These are phyloP conservation scores for Falco columbarius DNA, from an alignment of 2,797 vertebrate genomes.

Conservation along the genomic window DNA sequence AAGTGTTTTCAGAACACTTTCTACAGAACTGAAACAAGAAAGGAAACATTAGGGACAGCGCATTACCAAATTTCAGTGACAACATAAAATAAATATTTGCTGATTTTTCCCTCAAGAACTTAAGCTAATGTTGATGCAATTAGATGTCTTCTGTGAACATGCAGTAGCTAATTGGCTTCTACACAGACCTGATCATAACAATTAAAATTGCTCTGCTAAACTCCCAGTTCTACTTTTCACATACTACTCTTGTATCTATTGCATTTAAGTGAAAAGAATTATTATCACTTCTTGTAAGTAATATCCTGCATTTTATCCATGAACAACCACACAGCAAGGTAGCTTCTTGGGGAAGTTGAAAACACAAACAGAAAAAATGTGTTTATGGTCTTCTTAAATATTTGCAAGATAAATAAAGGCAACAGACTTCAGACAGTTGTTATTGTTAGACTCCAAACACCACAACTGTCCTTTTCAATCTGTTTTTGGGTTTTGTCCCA, in stretches of 20 bases:
- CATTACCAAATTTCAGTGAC: conserved; percentile 34
- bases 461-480: not conserved
- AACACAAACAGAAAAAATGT: not conserved
- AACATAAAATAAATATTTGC: conserved; percentile 22
- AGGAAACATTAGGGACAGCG: conserved; percentile 17
- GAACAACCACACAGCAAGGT: not conserved
- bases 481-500: not conserved
- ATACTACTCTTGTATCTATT: not conserved
- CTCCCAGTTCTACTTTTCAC: not conserved
- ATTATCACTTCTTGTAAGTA: not conserved
- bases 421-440: not conserved
- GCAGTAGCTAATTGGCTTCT: conserved; percentile 69
- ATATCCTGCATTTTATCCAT: not conserved
- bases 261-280: not conserved
- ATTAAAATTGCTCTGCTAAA: conserved; percentile 7
- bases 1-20: conserved; percentile 92
- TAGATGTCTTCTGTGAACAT: conserved; percentile 74
- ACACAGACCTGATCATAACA: not conserved
- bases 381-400: not conserved
- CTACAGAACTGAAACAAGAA: conserved; percentile 87
- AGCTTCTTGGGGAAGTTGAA: not conserved
- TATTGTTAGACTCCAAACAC: not conserved
- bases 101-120: conserved; percentile 38
- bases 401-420: not conserved
- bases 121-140: conserved; percentile 70